phyloP scores from a whole-genome alignment of 2,797 vertebrate species.

The Malacoctenus gilli region DNA sequence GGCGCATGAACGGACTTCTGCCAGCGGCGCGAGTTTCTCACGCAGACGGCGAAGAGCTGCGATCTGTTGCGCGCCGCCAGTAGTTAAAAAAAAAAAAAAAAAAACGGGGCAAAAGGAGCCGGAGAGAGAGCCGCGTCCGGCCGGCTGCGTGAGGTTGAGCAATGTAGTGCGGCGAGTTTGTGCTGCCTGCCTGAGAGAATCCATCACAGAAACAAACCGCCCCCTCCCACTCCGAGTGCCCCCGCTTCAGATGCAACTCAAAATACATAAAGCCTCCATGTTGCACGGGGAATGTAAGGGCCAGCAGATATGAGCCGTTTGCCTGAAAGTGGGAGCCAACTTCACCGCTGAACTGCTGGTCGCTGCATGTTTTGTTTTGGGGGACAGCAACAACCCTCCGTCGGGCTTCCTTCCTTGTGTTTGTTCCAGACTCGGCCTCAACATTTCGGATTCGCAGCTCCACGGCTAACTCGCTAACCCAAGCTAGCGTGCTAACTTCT shows the following conservation, averaged over 20 bases:
- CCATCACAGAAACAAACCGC: constrained; percentile 71
- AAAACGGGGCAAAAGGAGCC: too few relatives aligned
- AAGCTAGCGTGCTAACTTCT: constrained; percentile 63
- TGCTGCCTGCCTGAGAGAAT: constrained; percentile 54
- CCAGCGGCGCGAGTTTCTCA: too few relatives aligned
- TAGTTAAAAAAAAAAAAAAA: too few relatives aligned
- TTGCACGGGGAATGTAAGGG: constrained; percentile 72
- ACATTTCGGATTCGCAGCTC: constrained; percentile 50
- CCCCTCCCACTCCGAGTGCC: constrained; percentile 74
- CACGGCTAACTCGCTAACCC: constrained; percentile 61
- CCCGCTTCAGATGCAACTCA: constrained; percentile 77
- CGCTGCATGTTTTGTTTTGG: constrained; percentile 20
- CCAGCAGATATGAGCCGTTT: constrained; percentile 44
- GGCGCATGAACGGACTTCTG: too few relatives aligned
- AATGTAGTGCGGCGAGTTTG: too few relatives aligned
- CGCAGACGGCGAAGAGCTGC: constrained; percentile 17
- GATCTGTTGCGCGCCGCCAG: constrained; percentile 21
- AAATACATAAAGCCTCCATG: constrained; percentile 83
- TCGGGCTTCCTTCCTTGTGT: constrained; percentile 43
- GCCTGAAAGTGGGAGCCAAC: constrained; percentile 34
- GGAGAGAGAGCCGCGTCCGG: too few relatives aligned
- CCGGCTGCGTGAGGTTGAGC: too few relatives aligned
- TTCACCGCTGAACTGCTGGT: constrained; percentile 26
- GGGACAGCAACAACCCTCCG: constrained; percentile 16
- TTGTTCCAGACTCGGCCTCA: constrained; percentile 58